A percentile compares a stretch with the other conserved stretches of the same genome.
These are phyloP conservation scores for Centropristis striata DNA, from an alignment of 2,113 vertebrate genomes.

Conservation along the genomic window DNA sequence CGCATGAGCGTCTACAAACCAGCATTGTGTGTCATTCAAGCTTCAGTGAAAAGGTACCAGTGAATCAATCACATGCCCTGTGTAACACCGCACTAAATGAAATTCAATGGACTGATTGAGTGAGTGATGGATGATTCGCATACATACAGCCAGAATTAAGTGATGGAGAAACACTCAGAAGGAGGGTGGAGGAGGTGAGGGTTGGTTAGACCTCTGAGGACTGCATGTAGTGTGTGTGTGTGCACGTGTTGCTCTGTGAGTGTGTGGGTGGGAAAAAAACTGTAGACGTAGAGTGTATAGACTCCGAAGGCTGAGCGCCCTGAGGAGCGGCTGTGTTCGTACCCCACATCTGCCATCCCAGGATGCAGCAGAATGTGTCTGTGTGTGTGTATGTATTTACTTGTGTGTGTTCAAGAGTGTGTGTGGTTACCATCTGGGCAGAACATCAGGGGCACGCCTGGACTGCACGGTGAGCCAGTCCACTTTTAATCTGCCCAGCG, in stretches of 20 bases:
- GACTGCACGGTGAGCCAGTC: constrained; percentile 83
- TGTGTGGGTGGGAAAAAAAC: background rate
- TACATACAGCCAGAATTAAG: constrained; percentile 81
- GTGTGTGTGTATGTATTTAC: constrained; percentile 37
- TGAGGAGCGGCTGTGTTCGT: constrained; percentile 66
- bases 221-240: constrained; percentile 32
- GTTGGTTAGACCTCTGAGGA: constrained; percentile 75
- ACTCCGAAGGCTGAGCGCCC: constrained; percentile 68
- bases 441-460: constrained; percentile 83
- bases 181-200: constrained; percentile 78
- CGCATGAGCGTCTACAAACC: constrained; percentile 42
- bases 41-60: constrained; percentile 83
- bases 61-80: constrained; percentile 85
- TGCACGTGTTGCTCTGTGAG: constrained; percentile 1
- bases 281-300: constrained; percentile 51
- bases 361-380: constrained; percentile 62
- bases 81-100: constrained; percentile 85
- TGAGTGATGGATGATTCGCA: constrained; percentile 84
- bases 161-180: constrained; percentile 81
- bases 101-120: constrained; percentile 86
- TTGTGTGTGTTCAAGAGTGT: constrained; percentile 55
- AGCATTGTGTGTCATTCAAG: constrained; percentile 85
- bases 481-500: constrained; percentile 83
- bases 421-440: constrained; percentile 81
- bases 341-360: constrained; percentile 80